phyloP scores from a whole-genome alignment of 2,888 invertebrate species.

The Cheilosia grossa region DNA sequence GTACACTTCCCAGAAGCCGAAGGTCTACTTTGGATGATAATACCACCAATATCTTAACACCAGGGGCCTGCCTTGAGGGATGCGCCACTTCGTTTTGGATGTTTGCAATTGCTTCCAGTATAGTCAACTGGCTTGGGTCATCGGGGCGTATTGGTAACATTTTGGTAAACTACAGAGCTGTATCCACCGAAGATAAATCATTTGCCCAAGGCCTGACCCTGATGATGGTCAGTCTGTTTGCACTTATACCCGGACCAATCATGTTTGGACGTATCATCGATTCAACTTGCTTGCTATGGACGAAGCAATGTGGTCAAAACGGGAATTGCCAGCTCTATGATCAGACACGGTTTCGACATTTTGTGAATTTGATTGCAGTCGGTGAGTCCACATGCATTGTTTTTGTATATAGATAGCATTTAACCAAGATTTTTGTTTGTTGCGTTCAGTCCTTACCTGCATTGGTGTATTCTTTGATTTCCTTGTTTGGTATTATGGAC shows the following conservation, averaged over 20 bases:
- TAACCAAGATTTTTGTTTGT: too few relatives aligned
- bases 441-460: conserved; percentile 84
- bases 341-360: conserved; percentile 85
- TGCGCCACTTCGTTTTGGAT: conserved; percentile 83
- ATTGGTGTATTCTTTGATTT: conserved; percentile 86
- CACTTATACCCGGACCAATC: conserved; percentile 88
- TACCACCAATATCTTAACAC: conserved; percentile 77
- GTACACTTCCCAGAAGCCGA: conserved; percentile 33
- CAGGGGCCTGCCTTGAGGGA: conserved; percentile 84
- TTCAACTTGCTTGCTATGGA: conserved; percentile 88
- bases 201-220: conserved; percentile 87
- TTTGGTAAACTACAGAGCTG: conserved; percentile 87
- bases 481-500: conserved; percentile 86
- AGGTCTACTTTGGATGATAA: conserved; percentile 64
- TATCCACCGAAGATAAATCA: conserved; percentile 86
- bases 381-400: conserved; percentile 80
- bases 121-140: conserved; percentile 86
- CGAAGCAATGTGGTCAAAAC: conserved; percentile 85
- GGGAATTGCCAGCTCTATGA: conserved; percentile 89
- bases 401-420: too few relatives aligned
- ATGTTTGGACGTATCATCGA: conserved; percentile 87
- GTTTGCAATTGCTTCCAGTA: conserved; percentile 84
- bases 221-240: conserved; percentile 86
- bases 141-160: conserved; percentile 88
- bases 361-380: conserved; percentile 85